Base-by-base conservation (phyloP, 53 echinoderm and acorn worm genomes). In the Crossaster papposus region DNA sequence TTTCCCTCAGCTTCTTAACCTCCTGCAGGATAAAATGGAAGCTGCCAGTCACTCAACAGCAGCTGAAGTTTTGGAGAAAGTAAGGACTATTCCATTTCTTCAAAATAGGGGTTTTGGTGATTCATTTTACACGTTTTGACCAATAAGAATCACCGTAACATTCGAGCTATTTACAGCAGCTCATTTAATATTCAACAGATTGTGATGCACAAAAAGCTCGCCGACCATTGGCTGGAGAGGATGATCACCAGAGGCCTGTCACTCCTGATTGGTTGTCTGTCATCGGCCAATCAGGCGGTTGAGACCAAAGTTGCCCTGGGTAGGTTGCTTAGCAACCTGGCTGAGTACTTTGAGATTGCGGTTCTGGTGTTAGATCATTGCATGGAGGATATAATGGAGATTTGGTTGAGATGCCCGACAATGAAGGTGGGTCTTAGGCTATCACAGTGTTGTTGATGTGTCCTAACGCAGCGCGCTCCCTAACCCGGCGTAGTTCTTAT, bases 201-300 rank as follows among this genome's bases (percentile, higher is more conserved):
- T 38, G 89, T 89, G 51, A 37, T 28, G 52, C 95, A 95, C 77
- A 81, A 62, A 29, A 89, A 89, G 14, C 77, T 92, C 54, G 85
- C 90, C n/a, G 95, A 95, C 70, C 32, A 79, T 50, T 95, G 95
- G 95, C 89, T 95, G 31, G 95, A 95, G 54, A 77, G 78, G 64
- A 92, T 95, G 95, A 95, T 95, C 51, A 92, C 88, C 70, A 53
- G 64, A 14, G 95, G 95, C 15, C 81, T 95, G 68, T 50, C 88
- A 38, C 36, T 92, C 76, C 89, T 95, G 50, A 91, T 92, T 79
- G 89, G 91, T 64, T 80, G 68, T 18, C 62, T 92, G 64, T 87
- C 91, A 79, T 87, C 90, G 54, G 51, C 89, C 32, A 80, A 89
- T 75, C 81, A 72, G 77, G 62, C 72, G 34, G 83, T 30, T 7